Base-by-base conservation (phyloP, 2,888 invertebrate species). In the Pristionchus japonicus region DNA sequence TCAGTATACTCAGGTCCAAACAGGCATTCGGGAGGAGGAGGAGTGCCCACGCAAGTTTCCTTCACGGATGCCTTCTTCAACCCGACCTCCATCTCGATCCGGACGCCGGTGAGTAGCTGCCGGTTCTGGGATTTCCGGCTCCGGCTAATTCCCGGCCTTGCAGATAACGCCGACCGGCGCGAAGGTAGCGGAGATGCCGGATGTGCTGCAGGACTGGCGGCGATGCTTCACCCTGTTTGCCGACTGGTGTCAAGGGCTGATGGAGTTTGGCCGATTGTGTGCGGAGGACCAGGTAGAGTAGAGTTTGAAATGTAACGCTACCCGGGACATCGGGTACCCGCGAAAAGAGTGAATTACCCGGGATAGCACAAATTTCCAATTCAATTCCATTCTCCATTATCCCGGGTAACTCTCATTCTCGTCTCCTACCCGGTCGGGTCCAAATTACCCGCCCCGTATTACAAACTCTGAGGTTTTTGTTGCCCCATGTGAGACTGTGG, bases 131-230 rank as follows among this genome's bases (percentile, higher is more conserved):
- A 77, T 20, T 77, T 15, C 77, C 40, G 43, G 47, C 43, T 43
- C 43, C 77, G 13, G 43, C 47, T 43, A 77, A 52, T 20, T 74
- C 74, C 74, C 43, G 20, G 23, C 23, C 23, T 89, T 88, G 17
- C 88, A 92, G 91, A 87, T 92, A 3, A 88, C 52, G 9, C 91
- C 91, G n/a, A 92, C 91, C 11, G 93, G 91, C 1, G 89, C 85
- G 57, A 61, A 91, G 17, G 88, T 93, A 0, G 93, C 93, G 0
- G 89, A 89, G 15, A 87, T 93, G 47, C 89, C 90, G 43, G 93
- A 93, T 86, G 92, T 92, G 34, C 90, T 92, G 87, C 91, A 92
- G 74, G 93, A 93, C 87, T 93, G 93, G 93, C 88, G 91, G 27
- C 85, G 93, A 49, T 89, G 90, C 40, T 93, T 93, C 88, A 92